Evolutionary conservation across 1,140 invertebrate genomes (phyloP).

Genomic region (Notospermus geniculatus): DNA sequence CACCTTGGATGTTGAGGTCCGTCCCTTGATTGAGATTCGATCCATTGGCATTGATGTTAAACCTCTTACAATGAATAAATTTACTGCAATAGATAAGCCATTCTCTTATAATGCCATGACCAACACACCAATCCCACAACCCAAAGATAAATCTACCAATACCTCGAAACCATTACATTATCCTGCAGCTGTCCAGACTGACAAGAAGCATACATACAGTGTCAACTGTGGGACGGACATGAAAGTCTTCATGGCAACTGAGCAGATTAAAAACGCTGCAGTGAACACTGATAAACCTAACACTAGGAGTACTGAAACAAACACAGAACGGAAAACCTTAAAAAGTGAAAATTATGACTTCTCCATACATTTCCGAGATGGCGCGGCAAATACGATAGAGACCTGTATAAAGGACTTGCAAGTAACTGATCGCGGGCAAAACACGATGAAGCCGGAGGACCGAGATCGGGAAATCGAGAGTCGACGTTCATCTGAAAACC

Average conservation of each 20-base stretch:
- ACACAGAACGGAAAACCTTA: slow-evolving; percentile 33
- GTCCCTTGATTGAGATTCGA: slow-evolving; percentile 29
- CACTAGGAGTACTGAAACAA: slow-evolving; percentile 30
- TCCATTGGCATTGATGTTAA: slow-evolving; percentile 40
- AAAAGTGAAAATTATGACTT: slow-evolving; percentile 31
- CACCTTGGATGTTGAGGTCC: slow-evolving; percentile 43
- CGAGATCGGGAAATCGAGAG: no score
- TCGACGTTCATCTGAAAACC: no score
- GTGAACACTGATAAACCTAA: slow-evolving; percentile 37
- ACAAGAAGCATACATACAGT: slow-evolving; percentile 18
- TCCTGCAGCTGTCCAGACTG: slow-evolving; percentile 46
- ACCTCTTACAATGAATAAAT: slow-evolving; percentile 34
- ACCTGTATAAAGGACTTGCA: slow-evolving; percentile 16
- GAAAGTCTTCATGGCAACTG: slow-evolving; percentile 37
- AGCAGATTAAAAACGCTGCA: slow-evolving; percentile 36
- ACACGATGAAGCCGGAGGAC: not conserved
- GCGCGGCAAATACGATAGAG: slow-evolving; percentile 24
- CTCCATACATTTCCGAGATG: slow-evolving; percentile 29
- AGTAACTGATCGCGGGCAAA: slow-evolving; percentile 24
- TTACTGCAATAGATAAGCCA: slow-evolving; percentile 39
- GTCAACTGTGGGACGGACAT: slow-evolving; percentile 39
- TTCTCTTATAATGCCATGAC: slow-evolving; percentile 44
- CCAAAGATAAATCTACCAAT: slow-evolving; percentile 43
- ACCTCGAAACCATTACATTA: slow-evolving; percentile 38
- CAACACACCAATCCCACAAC: slow-evolving; percentile 37